A percentile compares a stretch with the other conserved stretches of the same genome.
Evolutionary conservation across 2,888 invertebrate genomes (phyloP).

Genomic region (Athrips mouffetella): DNA sequence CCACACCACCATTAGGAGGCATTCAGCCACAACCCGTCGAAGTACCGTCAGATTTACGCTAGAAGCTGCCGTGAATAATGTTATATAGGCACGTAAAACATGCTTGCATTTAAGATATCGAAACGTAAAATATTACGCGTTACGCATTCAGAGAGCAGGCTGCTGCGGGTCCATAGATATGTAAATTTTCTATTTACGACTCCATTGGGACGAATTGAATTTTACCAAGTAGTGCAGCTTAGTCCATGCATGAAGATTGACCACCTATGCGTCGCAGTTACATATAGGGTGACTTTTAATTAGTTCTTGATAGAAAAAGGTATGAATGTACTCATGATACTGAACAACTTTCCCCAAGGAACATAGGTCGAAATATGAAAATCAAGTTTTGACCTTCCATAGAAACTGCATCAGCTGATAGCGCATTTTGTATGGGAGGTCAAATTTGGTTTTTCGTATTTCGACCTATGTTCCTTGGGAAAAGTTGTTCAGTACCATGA

Average conservation of each 20-base stretch:
- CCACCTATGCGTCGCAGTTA: no score
- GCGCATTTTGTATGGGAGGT: no score
- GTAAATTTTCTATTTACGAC: conserved; percentile 44
- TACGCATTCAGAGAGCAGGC: conserved; percentile 42
- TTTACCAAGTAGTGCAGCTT: conserved; percentile 34
- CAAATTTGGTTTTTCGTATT: no score
- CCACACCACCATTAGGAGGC: background rate
- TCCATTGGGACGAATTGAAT: conserved; percentile 38
- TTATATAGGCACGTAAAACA: conserved; percentile 45
- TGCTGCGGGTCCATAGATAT: conserved; percentile 35
- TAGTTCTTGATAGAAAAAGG: no score
- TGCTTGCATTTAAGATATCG: conserved; percentile 51
- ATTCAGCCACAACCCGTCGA: conserved; percentile 4
- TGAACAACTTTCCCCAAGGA: no score
- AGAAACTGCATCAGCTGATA: no score
- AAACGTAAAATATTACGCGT: conserved; percentile 51
- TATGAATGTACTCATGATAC: no score
- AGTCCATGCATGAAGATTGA: background rate
- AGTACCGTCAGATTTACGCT: conserved; percentile 22
- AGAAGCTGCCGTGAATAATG: conserved; percentile 34
- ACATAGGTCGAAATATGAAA: no score
- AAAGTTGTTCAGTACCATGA: no score
- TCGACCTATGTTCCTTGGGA: no score
- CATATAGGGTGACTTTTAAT: no score
- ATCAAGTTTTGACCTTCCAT: no score